Conservation (phyloP, 2,113 vertebrate species). For the Ophthalmolycus amberensis region DNA sequence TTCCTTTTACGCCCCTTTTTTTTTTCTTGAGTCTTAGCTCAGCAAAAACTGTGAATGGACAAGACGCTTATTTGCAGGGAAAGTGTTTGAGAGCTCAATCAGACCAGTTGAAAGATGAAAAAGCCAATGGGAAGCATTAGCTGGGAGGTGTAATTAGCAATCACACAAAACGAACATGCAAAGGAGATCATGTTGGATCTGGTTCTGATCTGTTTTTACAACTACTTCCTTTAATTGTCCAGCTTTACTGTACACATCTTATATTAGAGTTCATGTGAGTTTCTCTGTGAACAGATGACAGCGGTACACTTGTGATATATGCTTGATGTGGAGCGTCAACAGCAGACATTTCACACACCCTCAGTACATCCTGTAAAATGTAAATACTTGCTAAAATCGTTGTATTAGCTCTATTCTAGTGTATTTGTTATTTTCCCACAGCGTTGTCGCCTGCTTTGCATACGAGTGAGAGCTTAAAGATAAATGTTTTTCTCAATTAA, state of each 20-base stretch:
- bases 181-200: not conserved
- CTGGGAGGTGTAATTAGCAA: not conserved
- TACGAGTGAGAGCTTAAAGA: not conserved
- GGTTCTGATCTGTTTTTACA: not conserved
- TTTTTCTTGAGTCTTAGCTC: constrained; percentile 62
- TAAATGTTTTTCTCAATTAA: not conserved
- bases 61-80: constrained; percentile 49
- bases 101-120: constrained; percentile 3
- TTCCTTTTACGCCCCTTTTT: constrained; percentile 43
- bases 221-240: not conserved
- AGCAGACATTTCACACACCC: not conserved
- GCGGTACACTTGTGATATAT: not conserved
- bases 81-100: constrained; percentile 31
- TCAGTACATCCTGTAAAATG: not conserved
- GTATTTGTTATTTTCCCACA: not conserved
- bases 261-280: not conserved
- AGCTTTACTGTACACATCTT: no score
- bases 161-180: not conserved
- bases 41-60: constrained; percentile 52
- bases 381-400: not conserved
- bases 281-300: not conserved
- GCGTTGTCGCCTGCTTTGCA: not conserved
- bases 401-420: not conserved
- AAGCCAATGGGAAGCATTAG: not conserved
- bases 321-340: not conserved